phyloP scores from a whole-genome alignment of 2,797 vertebrate genomes.

The Urosaurus nigricauda region DNA sequence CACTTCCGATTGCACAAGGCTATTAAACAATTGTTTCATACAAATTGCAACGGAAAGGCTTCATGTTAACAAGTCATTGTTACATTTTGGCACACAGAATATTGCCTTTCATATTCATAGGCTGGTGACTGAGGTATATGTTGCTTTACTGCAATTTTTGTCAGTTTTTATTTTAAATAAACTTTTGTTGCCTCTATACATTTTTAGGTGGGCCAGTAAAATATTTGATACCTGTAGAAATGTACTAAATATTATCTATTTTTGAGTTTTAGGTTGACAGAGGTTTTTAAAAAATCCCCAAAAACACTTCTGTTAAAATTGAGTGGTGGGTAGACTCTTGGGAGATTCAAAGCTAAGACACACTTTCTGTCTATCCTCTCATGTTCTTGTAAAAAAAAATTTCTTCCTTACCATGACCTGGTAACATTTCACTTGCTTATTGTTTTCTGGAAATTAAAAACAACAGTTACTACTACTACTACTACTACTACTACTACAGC shows the following conservation, averaged over 20 bases:
- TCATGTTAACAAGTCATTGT: slow-evolving; percentile 53
- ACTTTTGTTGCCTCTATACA: neutral
- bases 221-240: neutral
- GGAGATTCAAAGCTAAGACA: too few species aligned
- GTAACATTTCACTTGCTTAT: neutral
- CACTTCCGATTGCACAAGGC: slow-evolving; percentile 74
- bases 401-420: neutral
- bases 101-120: slow-evolving; percentile 49
- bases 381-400: neutral
- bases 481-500: too few species aligned
- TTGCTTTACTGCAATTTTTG: neutral
- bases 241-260: neutral
- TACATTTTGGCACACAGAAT: slow-evolving; percentile 47
- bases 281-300: neutral
- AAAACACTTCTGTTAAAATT: neutral
- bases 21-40: slow-evolving; percentile 66
- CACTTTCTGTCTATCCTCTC: neutral
- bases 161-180: neutral
- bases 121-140: neutral
- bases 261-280: neutral
- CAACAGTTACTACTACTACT: too few species aligned
- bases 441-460: neutral
- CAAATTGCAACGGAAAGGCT: slow-evolving; percentile 42
- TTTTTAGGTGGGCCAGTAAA: neutral
- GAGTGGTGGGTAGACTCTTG: neutral